Base-by-base conservation (phyloP, 2,113 vertebrate species). In the Sturnus vulgaris region DNA sequence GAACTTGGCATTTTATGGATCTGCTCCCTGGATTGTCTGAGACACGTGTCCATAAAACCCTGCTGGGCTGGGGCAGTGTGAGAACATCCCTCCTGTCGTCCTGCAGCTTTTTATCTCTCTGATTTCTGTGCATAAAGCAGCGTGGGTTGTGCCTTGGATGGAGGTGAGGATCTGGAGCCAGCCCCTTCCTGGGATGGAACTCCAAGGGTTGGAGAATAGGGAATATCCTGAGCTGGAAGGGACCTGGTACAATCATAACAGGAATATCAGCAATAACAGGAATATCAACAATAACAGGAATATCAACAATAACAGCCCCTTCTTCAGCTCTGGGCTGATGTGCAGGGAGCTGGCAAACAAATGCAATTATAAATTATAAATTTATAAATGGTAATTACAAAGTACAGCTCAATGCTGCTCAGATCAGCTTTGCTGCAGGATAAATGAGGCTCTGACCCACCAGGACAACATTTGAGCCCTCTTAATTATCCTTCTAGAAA, bases 281-380 rank as follows among this genome's bases (percentile, higher is more conserved):
- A 35, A 37, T 10, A 21, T 5, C 28, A 75, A 15, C 40, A 40
- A 40, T 1, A 12, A 7, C 42, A 68, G 20, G 1, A 35, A 37
- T 10, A 21, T 5, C 33, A 31, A 4, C 28, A 75, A 16, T 4
- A 57, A 18, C 11, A 68, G 46, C n/a, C 20, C 1, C 0, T 42
- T 49, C 5, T 44, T 55, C 25, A 55, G 33, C 35, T 35, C 40
- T 64, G 46, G 4, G 11, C 15, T 42, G 37, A 30, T 2, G 1
- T 3, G 9, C 37, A 52, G 47, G 64, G 53, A 73, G 35, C 27
- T 85, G 85, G 75, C 52, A 72, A 35, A 30, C 12, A 50, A 79
- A 24, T 31, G 33, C 39, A 42, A 28, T 90, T 42, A 47, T 3
- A 15, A 78, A 71, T 87, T 39, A 39, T 39, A 39, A 39, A 39